These are phyloP conservation scores for Orthonychiurus folsomi DNA, from an alignment of 2,888 invertebrate genomes.

Conservation along the genomic window DNA sequence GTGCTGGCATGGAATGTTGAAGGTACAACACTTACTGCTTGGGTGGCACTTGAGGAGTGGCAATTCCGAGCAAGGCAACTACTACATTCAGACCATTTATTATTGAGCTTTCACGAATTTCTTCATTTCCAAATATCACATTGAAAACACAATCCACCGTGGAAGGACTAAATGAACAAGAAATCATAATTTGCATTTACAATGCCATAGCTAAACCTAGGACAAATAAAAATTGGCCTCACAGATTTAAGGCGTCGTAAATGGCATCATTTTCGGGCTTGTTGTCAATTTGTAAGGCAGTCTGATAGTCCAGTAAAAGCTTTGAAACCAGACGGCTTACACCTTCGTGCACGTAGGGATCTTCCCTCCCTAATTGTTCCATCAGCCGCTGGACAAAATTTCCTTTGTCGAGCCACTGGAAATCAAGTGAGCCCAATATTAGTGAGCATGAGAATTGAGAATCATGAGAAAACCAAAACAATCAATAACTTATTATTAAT, in stretches of 20 bases:
- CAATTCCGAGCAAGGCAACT: constrained; percentile 35
- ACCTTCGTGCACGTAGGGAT: constrained; percentile 70
- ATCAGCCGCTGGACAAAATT: constrained; percentile 73
- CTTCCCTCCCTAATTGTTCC: constrained; percentile 55
- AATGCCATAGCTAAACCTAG: constrained; percentile 19
- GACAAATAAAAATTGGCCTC: constrained; percentile 30
- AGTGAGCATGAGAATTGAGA: constrained; percentile 7
- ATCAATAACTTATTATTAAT: not conserved
- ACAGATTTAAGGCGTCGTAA: constrained; percentile 64
- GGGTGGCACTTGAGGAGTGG: constrained; percentile 30
- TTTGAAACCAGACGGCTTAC: constrained; percentile 74
- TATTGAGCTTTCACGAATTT: constrained; percentile 51
- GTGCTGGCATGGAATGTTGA: not conserved
- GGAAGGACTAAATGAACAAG: constrained; percentile 51
- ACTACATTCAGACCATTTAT: constrained; percentile 35
- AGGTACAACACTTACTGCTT: constrained; percentile 25
- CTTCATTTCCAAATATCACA: constrained; percentile 60
- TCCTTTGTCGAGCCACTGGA: constrained; percentile 83
- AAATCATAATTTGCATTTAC: too few relatives aligned
- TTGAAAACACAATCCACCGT: constrained; percentile 61
- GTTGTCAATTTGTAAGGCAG: constrained; percentile 50
- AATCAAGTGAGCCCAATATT: constrained; percentile 16
- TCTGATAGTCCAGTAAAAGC: constrained; percentile 52
- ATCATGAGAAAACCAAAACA: not conserved
- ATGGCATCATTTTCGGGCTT: constrained; percentile 58